Evolutionary conservation across 2,797 vertebrate genomes (phyloP).

Genomic region (Acanthurus tractus): DNA sequence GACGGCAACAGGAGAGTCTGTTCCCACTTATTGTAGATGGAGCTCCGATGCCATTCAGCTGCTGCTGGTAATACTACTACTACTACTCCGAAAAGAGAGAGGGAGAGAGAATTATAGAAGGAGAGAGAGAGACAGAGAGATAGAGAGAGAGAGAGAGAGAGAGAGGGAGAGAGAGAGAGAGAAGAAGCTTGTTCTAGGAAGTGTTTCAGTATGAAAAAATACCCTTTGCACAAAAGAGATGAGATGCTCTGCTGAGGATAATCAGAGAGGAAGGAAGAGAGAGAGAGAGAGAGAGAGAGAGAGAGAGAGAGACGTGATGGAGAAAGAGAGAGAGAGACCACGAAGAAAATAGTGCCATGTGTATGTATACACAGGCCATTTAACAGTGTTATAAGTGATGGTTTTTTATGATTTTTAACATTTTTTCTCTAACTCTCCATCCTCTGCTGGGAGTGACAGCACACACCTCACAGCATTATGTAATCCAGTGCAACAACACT

Average conservation of each 20-base stretch:
- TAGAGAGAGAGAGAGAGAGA: not conserved
- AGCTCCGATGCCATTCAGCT: slow-evolving; percentile 46
- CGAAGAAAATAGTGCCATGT: not conserved
- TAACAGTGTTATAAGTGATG: not conserved
- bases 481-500: slow-evolving; percentile 24
- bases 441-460: not conserved
- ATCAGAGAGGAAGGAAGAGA: slow-evolving; percentile 54
- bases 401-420: slow-evolving; percentile 2
- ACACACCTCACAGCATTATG: slow-evolving; percentile 22
- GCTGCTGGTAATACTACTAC: slow-evolving; percentile 48
- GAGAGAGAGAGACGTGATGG: slow-evolving; percentile 15
- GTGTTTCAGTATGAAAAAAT: slow-evolving; percentile 39
- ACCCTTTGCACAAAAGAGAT: slow-evolving; percentile 43
- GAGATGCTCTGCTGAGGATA: slow-evolving; percentile 66
- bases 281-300: slow-evolving; percentile 46
- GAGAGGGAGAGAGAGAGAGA: slow-evolving; percentile 1
- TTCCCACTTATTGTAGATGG: slow-evolving; percentile 59
- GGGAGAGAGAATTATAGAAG: slow-evolving; percentile 4
- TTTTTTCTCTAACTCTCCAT: not conserved
- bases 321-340: not conserved
- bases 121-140: slow-evolving; percentile 2
- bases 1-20: slow-evolving; percentile 63
- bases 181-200: slow-evolving; percentile 15
- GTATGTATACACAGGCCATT: not conserved
- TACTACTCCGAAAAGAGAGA: slow-evolving; percentile 26